These are phyloP conservation scores for Drosophila acutilabella DNA, from an alignment of 2,888 invertebrate genomes.

Conservation along the genomic window DNA sequence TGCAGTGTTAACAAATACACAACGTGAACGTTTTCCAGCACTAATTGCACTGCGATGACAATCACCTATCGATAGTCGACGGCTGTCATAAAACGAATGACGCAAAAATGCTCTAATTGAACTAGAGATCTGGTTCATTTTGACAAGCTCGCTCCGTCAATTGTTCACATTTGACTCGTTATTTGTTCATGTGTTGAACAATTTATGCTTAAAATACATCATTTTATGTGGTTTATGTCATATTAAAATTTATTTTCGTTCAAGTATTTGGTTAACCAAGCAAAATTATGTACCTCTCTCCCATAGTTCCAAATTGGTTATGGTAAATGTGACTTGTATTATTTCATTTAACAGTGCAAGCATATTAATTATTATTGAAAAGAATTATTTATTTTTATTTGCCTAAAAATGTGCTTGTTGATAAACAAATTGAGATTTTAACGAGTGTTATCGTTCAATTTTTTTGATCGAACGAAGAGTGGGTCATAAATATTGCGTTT, in stretches of 20 bases:
- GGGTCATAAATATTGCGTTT: background rate
- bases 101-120: background rate
- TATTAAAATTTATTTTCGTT: background rate
- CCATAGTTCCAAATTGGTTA: no score
- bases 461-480: background rate
- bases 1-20: background rate
- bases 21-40: background rate
- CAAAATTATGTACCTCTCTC: no score
- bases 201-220: background rate
- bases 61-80: slow-evolving; percentile 30
- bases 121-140: background rate
- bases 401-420: background rate
- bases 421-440: background rate
- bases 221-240: background rate
- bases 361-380: no score
- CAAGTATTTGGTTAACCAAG: background rate
- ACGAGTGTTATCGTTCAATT: background rate
- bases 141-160: background rate
- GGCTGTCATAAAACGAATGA: background rate
- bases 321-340: no score
- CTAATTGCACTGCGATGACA: slow-evolving; percentile 17
- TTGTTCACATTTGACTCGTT: background rate
- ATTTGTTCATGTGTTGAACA: background rate
- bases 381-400: background rate
- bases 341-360: no score